Base-by-base conservation (phyloP, 2,888 invertebrate species). In the Nebria brevicollis region DNA sequence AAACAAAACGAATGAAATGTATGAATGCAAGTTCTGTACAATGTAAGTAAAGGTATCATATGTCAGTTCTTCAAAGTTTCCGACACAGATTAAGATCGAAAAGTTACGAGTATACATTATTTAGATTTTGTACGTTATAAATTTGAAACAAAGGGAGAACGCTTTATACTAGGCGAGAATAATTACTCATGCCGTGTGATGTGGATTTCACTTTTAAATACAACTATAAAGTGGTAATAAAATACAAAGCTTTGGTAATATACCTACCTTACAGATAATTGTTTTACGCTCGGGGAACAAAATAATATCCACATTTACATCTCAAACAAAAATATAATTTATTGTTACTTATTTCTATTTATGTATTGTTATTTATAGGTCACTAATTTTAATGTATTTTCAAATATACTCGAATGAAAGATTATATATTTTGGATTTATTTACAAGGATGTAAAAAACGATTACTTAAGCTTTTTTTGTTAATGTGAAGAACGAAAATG, bases 201-300 rank as follows among this genome's bases (percentile, higher is more conserved):
- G 76, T 66, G 76, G 68, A 76, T 76, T 76, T 76, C 65, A 66
- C 76, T 76, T 76, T 76, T 76, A 76, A 76, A 76, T 76, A 66
- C 15, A 42, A 66, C 66, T 76, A 76, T 66, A 76, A 76, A 76
- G 76, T 66, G 41, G 15, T 76, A 34, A 66, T 76, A 76, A 76
- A 76, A 76, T 76, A 76, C 76, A 76, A 76, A 66, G 76, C 54
- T 54, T 54, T 54, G 54, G 8, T 8, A 7, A 54, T 54, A 54
- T 54, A 34, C 54, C 54, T 54, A 54, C 54, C 54, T 34, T 54
- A 54, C 54, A 2, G 11, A 8, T 11, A 54, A 54, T 54, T 54
- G 54, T 54, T 54, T 54, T 54, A 54, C 8, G 54, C 13, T 7
- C 54, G 6, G 0, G 54, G 54, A 54, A 54, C 54, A 13, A 54